Evolutionary conservation across 1,140 invertebrate genomes (phyloP).

Genomic region (Rhagoletis pomonella): DNA sequence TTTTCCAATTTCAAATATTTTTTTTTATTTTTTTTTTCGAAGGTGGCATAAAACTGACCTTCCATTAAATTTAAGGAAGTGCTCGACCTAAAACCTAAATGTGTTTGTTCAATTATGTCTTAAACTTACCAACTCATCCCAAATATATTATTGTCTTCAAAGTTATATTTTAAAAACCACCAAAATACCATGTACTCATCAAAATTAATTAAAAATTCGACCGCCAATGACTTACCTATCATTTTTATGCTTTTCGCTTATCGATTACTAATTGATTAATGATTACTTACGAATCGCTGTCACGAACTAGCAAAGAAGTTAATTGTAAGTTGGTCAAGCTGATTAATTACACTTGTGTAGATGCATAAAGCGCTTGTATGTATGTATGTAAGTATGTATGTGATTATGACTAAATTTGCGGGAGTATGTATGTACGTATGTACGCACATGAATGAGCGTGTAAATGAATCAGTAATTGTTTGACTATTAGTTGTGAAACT

Average conservation of each 20-base stretch:
- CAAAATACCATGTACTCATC: no score
- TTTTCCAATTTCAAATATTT: no score
- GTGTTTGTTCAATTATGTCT: no score
- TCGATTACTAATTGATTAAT: slow-evolving; percentile 42
- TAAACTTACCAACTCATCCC: no score
- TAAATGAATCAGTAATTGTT: slow-evolving; percentile 2
- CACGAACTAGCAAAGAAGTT: slow-evolving; percentile 34
- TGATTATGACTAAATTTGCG: no score
- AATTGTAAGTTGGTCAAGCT: slow-evolving; percentile 44
- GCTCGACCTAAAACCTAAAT: no score
- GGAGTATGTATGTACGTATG: not conserved
- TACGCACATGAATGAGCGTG: not conserved
- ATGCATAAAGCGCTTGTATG: not conserved
- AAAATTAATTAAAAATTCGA: no score
- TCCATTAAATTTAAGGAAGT: no score
- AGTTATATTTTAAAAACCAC: no score
- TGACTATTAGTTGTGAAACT: slow-evolving; percentile 21
- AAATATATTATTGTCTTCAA: no score
- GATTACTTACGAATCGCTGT: slow-evolving; percentile 20
- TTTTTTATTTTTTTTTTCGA: no score
- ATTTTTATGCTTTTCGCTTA: not conserved
- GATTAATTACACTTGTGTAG: not conserved
- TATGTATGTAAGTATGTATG: not conserved
- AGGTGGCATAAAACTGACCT: no score
- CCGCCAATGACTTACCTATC: not conserved